Evolutionary conservation across 2,797 vertebrate genomes (phyloP).

Genomic region (Sus cebifrons): DNA sequence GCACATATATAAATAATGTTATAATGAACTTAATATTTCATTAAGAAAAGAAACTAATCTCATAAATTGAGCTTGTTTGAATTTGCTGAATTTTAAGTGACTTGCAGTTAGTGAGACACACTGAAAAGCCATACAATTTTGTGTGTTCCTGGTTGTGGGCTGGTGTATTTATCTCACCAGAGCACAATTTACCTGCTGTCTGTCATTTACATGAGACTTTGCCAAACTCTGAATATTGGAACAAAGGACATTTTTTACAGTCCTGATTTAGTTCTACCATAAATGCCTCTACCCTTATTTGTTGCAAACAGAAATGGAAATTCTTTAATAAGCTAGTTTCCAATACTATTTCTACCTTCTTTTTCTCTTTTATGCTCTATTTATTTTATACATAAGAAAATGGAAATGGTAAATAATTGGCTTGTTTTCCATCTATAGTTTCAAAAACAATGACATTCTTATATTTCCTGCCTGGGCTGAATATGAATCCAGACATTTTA

Average conservation of each 20-base stretch:
- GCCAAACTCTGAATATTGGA: neutral
- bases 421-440: neutral
- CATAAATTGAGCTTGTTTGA: neutral
- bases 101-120: neutral
- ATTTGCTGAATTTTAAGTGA: conserved; percentile 41
- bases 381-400: conserved; percentile 27
- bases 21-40: conserved; percentile 3
- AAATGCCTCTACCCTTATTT: neutral
- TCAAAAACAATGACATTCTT: neutral
- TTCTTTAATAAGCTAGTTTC: neutral
- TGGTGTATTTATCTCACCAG: neutral
- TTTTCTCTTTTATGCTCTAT: neutral
- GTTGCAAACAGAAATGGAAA: conserved; percentile 26
- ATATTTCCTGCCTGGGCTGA: neutral
- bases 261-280: neutral
- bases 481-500: neutral
- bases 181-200: neutral
- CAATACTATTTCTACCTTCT: neutral
- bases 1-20: neutral
- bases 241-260: neutral
- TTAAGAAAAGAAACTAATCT: neutral
- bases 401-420: neutral
- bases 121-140: neutral
- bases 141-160: neutral
- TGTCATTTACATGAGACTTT: conserved; percentile 44